A percentile compares a stretch with the other conserved stretches of the same genome.
Evolutionary conservation across 2,888 invertebrate genomes (phyloP).

Genomic region (Ligdia adustata): DNA sequence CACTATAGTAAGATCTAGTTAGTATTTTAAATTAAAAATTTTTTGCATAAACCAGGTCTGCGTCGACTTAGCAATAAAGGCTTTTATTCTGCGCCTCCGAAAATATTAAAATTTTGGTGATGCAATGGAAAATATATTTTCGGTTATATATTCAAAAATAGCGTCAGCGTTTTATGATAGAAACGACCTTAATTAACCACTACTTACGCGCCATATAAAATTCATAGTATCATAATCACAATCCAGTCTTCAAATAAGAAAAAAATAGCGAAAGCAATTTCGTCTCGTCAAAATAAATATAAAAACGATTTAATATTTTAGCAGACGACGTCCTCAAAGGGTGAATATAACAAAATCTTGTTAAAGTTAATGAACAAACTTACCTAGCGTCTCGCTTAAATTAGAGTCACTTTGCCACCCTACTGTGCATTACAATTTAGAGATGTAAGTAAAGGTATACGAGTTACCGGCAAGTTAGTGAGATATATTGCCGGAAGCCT

Average conservation of each 20-base stretch:
- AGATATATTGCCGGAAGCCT: no score
- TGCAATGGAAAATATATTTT: no score
- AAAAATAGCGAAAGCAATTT: constrained; percentile 33
- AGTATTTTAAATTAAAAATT: no score
- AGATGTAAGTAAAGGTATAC: not conserved
- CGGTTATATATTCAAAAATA: no score
- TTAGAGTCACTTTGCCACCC: constrained; percentile 56
- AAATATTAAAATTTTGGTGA: constrained; percentile 2
- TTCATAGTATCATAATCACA: constrained; percentile 22
- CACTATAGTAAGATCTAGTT: no score
- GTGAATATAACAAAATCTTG: constrained; percentile 66
- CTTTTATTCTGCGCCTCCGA: not conserved
- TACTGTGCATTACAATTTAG: constrained; percentile 26
- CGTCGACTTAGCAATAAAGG: no score
- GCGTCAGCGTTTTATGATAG: not conserved
- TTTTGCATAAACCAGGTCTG: not conserved
- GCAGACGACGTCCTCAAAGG: constrained; percentile 62
- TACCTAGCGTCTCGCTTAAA: constrained; percentile 64
- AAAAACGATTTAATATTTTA: constrained; percentile 59
- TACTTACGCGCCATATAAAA: constrained; percentile 13
- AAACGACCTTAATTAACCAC: not conserved
- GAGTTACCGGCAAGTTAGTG: no score
- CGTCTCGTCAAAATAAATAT: constrained; percentile 31
- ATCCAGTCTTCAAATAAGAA: not conserved
- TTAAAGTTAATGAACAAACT: constrained; percentile 80